phyloP scores from a whole-genome alignment of 2,888 invertebrate species.

The Lochmaea crataegi region DNA sequence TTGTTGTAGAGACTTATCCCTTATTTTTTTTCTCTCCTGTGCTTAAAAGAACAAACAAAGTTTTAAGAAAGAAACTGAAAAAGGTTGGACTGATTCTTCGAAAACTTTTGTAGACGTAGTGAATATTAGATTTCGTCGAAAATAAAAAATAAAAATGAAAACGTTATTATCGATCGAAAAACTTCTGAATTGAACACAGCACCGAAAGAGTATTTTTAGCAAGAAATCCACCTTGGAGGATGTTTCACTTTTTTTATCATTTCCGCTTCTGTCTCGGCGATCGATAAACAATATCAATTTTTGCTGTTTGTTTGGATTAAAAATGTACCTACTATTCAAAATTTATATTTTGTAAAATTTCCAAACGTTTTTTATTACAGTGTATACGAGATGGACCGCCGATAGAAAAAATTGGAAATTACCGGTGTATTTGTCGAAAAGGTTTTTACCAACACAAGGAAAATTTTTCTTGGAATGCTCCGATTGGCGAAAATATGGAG shows the following conservation, averaged over 20 bases:
- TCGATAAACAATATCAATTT: neutral
- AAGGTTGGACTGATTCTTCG: neutral
- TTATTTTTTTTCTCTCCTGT: too few relatives aligned
- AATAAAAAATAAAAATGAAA: neutral
- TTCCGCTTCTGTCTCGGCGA: neutral
- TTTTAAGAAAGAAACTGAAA: neutral
- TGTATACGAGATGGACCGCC: conserved; percentile 64
- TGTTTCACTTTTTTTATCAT: neutral
- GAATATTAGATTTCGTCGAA: neutral
- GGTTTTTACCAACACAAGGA: conserved; percentile 72
- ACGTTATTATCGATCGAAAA: neutral
- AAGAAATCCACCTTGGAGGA: conserved; percentile 2
- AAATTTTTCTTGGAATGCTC: conserved; percentile 66
- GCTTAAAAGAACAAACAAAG: neutral
- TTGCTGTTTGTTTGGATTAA: neutral
- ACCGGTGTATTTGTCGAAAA: conserved; percentile 73
- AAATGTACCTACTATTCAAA: neutral
- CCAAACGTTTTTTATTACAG: conserved; percentile 60
- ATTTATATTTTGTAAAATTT: neutral
- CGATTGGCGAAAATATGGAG: conserved; percentile 68
- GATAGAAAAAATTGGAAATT: conserved; percentile 67
- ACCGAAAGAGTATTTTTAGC: neutral
- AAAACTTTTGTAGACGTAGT: neutral
- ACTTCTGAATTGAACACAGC: neutral
- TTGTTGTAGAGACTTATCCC: too few relatives aligned